phyloP scores from a whole-genome alignment of 2,797 vertebrate genomes.

The Dendrocincla tyrannina region DNA sequence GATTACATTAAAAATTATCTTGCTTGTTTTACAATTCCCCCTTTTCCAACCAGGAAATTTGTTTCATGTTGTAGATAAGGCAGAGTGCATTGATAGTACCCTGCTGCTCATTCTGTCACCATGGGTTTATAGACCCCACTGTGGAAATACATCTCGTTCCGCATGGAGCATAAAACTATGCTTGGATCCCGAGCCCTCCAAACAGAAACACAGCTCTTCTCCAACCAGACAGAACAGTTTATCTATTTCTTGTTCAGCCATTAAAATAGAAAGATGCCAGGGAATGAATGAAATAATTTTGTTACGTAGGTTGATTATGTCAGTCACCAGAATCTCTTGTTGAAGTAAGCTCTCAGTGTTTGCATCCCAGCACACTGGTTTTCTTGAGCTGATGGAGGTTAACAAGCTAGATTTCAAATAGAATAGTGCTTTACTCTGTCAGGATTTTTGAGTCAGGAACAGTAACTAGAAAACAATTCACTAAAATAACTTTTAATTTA shows the following conservation, averaged over 20 bases:
- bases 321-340: slow-evolving; percentile 6
- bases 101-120: slow-evolving; percentile 22
- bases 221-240: slow-evolving; percentile 7
- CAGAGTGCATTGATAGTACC: slow-evolving; percentile 37
- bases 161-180: not conserved
- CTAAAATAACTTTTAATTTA: not conserved
- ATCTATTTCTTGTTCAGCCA: slow-evolving; percentile 50
- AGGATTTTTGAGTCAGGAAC: not conserved
- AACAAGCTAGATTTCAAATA: slow-evolving; percentile 33
- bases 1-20: slow-evolving; percentile 60
- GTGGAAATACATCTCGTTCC: not conserved
- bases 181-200: not conserved
- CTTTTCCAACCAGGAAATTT: slow-evolving; percentile 41
- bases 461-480: not conserved
- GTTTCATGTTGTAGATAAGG: slow-evolving; percentile 38
- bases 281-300: slow-evolving; percentile 41
- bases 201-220: not conserved
- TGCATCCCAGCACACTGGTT: not conserved
- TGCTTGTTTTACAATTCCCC: slow-evolving; percentile 50
- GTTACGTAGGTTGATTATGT: not conserved
- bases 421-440: not conserved
- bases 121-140: not conserved
- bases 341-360: slow-evolving; percentile 25
- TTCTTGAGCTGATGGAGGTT: slow-evolving; percentile 28
- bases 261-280: slow-evolving; percentile 43